Base-by-base conservation (phyloP, 1,140 invertebrate species). In the Ceratina australensis region DNA sequence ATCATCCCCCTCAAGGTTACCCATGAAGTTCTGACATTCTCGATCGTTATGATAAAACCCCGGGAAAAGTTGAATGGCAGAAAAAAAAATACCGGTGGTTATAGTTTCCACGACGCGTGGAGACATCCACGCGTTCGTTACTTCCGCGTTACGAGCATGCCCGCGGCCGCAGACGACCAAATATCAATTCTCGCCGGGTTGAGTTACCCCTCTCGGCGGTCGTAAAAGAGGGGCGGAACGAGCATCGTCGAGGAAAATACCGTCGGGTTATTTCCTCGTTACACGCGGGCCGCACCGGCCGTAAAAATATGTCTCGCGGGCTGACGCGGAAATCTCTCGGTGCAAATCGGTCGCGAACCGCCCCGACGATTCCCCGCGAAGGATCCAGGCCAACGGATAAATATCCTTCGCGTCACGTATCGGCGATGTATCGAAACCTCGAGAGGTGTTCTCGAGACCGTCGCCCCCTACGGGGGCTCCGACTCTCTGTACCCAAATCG, bases 381-480 rank as follows among this genome's bases (percentile, higher is more conserved):
- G n/a, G n/a, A n/a, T n/a, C 79, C 81, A 68, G 50, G 33, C 64
- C 65, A 28, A 26, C 56, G 69, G 67, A 81, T 81, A 81, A 79
- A 81, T 81, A 84, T 80, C 79, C 52, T 54, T 42, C n/a, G n/a
- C 67, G 79, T 80, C 82, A 78, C 82, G 81, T 84, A 79, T 78
- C 66, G 54, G 68, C 47, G 52, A 60, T 68, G 79, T 75, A 81
- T 78, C 68, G 81, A 79, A 71, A 74, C 75, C 79, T 79, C 81
- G 79, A 78, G 79, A 65, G 57, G 67, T 60, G 64, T 50, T 81
- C 68, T 59, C 13, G 13, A 12, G 61, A 54, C 56, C 74, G 49
- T 68, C 64, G 33, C 47, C 16, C n/a, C 52, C 20, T 24, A 26
- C 47, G 57, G 16, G 24, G 18, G 76, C 0, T n/a, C n/a, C n/a